phyloP scores from a whole-genome alignment of 2,797 vertebrate species.

The Arvicola amphibius region DNA sequence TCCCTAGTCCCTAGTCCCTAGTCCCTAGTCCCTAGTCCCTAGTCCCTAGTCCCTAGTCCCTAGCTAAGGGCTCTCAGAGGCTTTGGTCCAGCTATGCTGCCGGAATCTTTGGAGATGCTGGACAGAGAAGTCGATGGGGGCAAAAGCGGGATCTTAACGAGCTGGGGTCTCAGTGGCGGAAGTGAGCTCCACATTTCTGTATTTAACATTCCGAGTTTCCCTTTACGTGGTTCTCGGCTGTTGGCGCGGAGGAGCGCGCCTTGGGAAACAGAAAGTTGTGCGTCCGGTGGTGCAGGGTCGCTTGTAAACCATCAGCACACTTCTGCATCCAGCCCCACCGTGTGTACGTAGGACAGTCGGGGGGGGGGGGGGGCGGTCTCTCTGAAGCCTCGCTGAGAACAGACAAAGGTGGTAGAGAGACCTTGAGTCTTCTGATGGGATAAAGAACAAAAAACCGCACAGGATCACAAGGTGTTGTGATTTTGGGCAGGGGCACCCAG shows the following conservation, averaged over 20 bases:
- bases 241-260: not conserved
- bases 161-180: not conserved
- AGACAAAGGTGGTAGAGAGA: not conserved
- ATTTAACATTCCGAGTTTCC: not conserved
- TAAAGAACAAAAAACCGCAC: not conserved
- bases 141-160: accelerated
- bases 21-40: no score
- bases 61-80: not conserved
- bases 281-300: not conserved
- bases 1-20: no score
- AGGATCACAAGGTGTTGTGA: accelerated
- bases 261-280: not conserved
- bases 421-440: not conserved
- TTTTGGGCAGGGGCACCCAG: not conserved
- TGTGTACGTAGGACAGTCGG: not conserved
- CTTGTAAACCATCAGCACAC: not conserved
- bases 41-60: no score
- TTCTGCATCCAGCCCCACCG: not conserved
- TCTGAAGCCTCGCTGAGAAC: not conserved
- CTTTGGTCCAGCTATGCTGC: not conserved
- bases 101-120: not conserved
- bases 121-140: not conserved
- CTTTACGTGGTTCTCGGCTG: not conserved
- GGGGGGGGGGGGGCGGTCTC: no score
- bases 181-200: not conserved